Evolutionary conservation across 2,888 invertebrate genomes (phyloP).

Genomic region (Latrodectus elegans): DNA sequence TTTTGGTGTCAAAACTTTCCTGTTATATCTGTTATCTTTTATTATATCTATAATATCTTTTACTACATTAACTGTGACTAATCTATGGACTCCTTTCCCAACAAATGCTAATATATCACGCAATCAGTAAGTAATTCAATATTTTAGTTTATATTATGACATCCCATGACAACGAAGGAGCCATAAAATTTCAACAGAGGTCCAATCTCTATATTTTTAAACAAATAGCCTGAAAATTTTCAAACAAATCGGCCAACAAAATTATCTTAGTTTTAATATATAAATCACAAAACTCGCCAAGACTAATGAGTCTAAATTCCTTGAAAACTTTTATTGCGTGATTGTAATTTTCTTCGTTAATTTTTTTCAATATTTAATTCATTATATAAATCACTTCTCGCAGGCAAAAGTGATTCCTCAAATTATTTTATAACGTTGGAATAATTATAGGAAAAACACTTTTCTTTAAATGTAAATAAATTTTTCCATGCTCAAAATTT

Average conservation of each 20-base stretch:
- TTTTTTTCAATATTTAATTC: not conserved
- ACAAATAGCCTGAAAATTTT: not conserved
- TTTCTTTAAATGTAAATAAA: too few relatives aligned
- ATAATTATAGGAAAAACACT: not conserved
- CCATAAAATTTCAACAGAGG: not conserved
- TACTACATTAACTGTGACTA: conserved; percentile 28
- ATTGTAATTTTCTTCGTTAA: not conserved
- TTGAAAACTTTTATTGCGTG: not conserved
- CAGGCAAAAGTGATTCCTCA: not conserved
- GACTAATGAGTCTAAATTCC: not conserved
- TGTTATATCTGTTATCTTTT: conserved; percentile 15
- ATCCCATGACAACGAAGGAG: not conserved
- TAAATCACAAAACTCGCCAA: not conserved
- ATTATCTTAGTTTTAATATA: not conserved
- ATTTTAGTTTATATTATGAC: not conserved
- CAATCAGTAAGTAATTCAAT: not conserved
- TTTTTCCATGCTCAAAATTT: too few relatives aligned
- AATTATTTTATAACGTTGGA: not conserved
- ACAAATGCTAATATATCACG: not conserved
- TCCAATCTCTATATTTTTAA: not conserved
- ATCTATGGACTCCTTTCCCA: conserved; percentile 57
- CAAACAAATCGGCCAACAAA: not conserved
- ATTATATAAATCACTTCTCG: not conserved
- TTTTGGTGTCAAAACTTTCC: conserved; percentile 17
- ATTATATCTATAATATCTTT: conserved; percentile 39